Evolutionary conservation across 2,797 vertebrate genomes (phyloP).

Genomic region (Helarctos malayanus): DNA sequence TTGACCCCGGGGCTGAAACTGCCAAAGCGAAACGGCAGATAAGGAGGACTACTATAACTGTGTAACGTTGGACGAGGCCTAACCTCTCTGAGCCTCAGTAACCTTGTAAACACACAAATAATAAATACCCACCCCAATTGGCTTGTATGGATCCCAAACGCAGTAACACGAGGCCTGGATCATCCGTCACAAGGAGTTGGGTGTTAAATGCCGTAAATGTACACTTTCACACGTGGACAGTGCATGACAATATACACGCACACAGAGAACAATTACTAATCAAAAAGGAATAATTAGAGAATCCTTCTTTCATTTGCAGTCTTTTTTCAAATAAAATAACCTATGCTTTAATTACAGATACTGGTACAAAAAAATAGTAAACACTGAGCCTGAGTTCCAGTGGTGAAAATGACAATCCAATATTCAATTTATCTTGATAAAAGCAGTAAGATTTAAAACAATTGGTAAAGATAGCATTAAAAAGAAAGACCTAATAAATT

Average conservation of each 20-base stretch:
- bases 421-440: constrained; percentile 30
- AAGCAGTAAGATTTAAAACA: constrained; percentile 40
- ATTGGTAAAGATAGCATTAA: neutral
- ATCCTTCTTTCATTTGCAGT: neutral
- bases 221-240: neutral
- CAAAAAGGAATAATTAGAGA: neutral
- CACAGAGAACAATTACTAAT: neutral
- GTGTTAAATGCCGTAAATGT: neutral
- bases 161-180: neutral
- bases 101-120: neutral
- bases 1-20: neutral
- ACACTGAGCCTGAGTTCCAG: neutral
- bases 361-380: neutral
- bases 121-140: neutral
- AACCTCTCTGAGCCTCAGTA: neutral
- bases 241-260: neutral
- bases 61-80: neutral
- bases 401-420: neutral
- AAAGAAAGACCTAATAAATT: neutral
- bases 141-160: neutral
- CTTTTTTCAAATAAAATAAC: neutral
- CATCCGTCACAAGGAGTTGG: neutral
- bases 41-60: neutral
- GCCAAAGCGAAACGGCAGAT: neutral
- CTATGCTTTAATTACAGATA: constrained; percentile 19